phyloP scores from a whole-genome alignment of 2,797 vertebrate genomes.

The Phoxinus dragarum region DNA sequence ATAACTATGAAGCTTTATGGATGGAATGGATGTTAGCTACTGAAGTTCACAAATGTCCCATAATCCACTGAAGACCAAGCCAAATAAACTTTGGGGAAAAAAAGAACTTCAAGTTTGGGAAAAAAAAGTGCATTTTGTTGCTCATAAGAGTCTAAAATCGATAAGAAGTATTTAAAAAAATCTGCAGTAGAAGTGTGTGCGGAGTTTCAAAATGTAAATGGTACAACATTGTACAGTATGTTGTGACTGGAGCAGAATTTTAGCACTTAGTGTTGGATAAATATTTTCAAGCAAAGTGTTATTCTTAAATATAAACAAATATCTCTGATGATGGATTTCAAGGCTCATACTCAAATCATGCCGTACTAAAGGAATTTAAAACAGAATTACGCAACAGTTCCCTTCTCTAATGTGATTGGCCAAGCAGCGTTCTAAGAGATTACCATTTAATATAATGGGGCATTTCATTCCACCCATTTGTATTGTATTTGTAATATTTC shows the following conservation, averaged over 20 bases:
- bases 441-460: neutral
- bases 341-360: neutral
- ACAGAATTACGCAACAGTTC: neutral
- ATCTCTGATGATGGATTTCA: neutral
- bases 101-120: neutral
- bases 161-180: neutral
- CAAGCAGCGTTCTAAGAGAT: neutral
- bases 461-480: no score
- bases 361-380: neutral
- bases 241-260: neutral
- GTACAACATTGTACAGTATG: neutral
- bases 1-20: conserved; percentile 24
- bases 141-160: neutral
- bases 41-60: conserved; percentile 30
- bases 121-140: conserved; percentile 1
- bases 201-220: neutral
- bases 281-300: neutral
- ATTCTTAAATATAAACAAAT: neutral
- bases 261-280: neutral
- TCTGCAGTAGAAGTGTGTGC: neutral
- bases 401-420: neutral
- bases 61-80: conserved; percentile 13
- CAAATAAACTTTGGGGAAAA: neutral
- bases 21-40: conserved; percentile 8
- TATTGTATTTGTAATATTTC: no score